Evolutionary conservation across 2,797 vertebrate genomes (phyloP).

Genomic region (Lepidocolaptes lacrymiger): DNA sequence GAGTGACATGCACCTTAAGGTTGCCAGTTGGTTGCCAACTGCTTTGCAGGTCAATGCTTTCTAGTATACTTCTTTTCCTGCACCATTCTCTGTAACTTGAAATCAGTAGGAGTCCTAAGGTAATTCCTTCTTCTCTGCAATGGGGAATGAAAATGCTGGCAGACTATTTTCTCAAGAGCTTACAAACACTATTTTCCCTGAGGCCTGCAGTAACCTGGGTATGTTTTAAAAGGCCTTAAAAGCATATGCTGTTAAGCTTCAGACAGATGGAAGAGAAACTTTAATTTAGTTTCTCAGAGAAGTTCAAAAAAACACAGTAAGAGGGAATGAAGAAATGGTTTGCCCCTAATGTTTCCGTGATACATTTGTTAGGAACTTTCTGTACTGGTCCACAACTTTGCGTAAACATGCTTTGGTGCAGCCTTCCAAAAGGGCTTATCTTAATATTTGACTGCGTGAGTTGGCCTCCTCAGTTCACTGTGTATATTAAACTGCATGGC

Average conservation of each 20-base stretch:
- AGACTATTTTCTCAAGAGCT: not conserved
- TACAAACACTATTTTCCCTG: not conserved
- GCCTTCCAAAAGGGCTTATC: not conserved
- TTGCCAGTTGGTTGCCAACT: not conserved
- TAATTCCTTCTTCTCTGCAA: not conserved
- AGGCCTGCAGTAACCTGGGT: not conserved
- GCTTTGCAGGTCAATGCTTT: not conserved
- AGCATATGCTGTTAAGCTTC: not conserved
- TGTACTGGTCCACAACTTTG: not conserved
- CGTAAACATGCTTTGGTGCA: not conserved
- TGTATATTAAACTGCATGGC: not conserved
- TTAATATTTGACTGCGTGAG: not conserved
- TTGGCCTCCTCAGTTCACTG: not conserved
- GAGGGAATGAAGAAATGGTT: not conserved
- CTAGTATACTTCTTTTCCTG: not conserved
- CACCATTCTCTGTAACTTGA: not conserved
- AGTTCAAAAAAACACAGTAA: not conserved
- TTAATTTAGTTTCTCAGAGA: not conserved
- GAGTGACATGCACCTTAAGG: not conserved
- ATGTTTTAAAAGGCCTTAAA: not conserved
- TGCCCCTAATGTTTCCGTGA: not conserved
- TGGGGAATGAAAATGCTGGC: not conserved
- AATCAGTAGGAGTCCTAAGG: not conserved
- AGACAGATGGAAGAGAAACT: not conserved
- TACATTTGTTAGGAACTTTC: not conserved